Conservation (phyloP, 2,797 vertebrate species). For the Pangasius djambal region DNA sequence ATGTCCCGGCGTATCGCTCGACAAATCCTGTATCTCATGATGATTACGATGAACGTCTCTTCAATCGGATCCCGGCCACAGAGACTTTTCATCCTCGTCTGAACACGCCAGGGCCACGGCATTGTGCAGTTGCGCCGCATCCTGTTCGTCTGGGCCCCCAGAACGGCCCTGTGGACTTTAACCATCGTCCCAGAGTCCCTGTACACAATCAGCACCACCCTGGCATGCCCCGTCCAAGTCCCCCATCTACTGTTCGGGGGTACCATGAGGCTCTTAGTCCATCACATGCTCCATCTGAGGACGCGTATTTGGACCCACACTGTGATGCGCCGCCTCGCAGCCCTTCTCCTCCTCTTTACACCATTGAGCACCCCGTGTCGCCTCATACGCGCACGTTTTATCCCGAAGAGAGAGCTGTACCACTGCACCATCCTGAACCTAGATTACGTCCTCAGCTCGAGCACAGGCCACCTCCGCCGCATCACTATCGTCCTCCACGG, state of each 20-base stretch:
- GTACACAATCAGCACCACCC: conserved; percentile 50
- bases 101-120: conserved; percentile 13
- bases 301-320: conserved; percentile 59
- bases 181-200: conserved; percentile 67
- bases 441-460: conserved; percentile 56
- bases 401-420: conserved; percentile 67
- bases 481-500: conserved; percentile 65
- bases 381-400: conserved; percentile 67
- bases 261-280: conserved; percentile 63
- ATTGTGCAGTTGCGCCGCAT: conserved; percentile 9
- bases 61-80: conserved; percentile 32
- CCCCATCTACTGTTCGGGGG: conserved; percentile 50
- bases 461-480: conserved; percentile 66
- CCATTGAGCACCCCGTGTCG: conserved; percentile 59
- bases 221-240: conserved; percentile 52
- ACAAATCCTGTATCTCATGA: conserved; percentile 19
- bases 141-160: conserved; percentile 32
- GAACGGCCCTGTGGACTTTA: conserved; percentile 41
- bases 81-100: conserved; percentile 41
- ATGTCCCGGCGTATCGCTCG: neutral
- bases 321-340: conserved; percentile 71
- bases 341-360: conserved; percentile 62
- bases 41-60: conserved; percentile 40
- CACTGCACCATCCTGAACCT: conserved; percentile 59
- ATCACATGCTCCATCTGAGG: conserved; percentile 65